Evolutionary conservation across 2,113 vertebrate species (phyloP).

Genomic region (Grus americana): DNA sequence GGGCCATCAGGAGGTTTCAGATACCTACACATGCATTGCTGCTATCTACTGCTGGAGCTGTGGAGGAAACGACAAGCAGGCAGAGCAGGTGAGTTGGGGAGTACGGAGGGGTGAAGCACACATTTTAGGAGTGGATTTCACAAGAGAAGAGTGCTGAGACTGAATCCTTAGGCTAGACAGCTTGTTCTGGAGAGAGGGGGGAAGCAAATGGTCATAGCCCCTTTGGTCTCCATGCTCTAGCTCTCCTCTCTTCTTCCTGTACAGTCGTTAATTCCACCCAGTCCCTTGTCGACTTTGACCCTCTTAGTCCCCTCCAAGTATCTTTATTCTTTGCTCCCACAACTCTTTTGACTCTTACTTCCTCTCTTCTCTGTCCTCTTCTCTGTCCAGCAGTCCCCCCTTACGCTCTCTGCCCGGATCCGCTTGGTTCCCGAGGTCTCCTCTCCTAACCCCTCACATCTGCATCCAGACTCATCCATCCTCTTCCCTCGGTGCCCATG

Average conservation of each 20-base stretch:
- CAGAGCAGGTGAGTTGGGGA: not conserved
- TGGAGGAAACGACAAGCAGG: not conserved
- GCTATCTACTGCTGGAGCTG: not conserved
- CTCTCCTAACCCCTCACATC: not conserved
- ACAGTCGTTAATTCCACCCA: not conserved
- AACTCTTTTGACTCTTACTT: not conserved
- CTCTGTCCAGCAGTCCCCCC: not conserved
- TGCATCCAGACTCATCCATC: accelerated
- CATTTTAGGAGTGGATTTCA: not conserved
- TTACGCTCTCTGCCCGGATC: not conserved
- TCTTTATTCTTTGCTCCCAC: not conserved
- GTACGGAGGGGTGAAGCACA: not conserved
- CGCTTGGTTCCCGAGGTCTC: accelerated
- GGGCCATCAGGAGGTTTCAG: not conserved
- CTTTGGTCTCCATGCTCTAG: not conserved
- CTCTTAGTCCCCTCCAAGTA: not conserved
- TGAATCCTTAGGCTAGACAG: not conserved
- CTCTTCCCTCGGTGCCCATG: accelerated
- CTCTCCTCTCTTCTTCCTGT: not conserved
- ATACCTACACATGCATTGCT: not conserved
- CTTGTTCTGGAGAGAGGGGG: not conserved
- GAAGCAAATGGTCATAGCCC: not conserved
- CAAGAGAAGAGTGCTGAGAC: not conserved
- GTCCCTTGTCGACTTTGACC: not conserved
- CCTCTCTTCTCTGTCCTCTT: not conserved